Conservation (phyloP, 2,113 vertebrate genomes). For the Apaloderma vittatum region DNA sequence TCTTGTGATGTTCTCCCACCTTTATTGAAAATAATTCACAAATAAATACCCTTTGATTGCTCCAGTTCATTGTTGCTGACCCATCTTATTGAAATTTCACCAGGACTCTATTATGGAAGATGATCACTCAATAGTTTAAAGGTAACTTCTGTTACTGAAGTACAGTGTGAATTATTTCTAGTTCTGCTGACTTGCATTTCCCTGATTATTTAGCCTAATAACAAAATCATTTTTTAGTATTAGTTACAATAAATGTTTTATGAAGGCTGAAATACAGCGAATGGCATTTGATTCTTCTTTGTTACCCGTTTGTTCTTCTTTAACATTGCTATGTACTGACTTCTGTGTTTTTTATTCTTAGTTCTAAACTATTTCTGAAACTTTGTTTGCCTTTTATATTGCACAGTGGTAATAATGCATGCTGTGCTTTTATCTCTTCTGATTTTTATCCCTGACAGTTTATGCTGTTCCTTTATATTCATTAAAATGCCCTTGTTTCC, state of each 20-base stretch:
- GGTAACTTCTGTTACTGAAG: background rate
- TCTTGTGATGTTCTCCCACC: background rate
- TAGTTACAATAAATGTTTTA: background rate
- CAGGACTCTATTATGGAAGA: background rate
- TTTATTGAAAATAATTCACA: background rate
- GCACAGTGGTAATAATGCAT: constrained; percentile 50
- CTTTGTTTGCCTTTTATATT: constrained; percentile 68
- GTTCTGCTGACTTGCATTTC: background rate
- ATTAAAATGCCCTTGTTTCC: constrained; percentile 68
- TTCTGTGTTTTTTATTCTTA: constrained; percentile 27
- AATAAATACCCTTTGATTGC: background rate
- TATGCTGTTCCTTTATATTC: constrained; percentile 63
- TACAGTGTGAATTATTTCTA: background rate
- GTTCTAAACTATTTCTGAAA: constrained; percentile 62
- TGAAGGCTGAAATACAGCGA: background rate
- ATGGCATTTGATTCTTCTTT: background rate
- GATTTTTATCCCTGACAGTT: constrained; percentile 67
- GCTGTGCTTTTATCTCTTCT: constrained; percentile 65
- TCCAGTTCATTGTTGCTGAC: background rate
- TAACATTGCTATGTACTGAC: background rate
- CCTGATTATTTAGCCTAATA: background rate
- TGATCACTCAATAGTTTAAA: background rate
- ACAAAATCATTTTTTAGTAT: background rate
- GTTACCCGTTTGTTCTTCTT: constrained; percentile 25
- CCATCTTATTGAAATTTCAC: background rate